Base-by-base conservation (phyloP, 2,113 vertebrate species). In the Phoenicopterus ruber region DNA sequence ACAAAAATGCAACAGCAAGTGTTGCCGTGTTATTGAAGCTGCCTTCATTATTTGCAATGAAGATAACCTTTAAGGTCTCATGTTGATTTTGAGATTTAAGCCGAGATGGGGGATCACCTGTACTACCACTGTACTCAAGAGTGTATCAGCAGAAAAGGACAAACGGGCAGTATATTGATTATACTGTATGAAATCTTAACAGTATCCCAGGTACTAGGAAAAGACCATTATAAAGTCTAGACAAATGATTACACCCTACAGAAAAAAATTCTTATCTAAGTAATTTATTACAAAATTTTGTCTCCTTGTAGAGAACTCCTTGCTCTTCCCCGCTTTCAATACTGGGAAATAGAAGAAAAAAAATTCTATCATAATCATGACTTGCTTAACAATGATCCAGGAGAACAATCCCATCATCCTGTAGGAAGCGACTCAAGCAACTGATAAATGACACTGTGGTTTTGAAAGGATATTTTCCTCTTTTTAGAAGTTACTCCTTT, bases 1-100 rank as follows among this genome's bases (percentile, higher is more conserved):
- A 66, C 1, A 3, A 46, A 57, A 46, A 59, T 0, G 1, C 55
- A 57, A 69, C 17, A 55, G 49, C n/a, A 50, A 63, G 34, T 3
- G 42, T 3, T 92, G 65, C 55, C 62, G 44, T 44, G 32, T 59
- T 67, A 25, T 0, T 63, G 61, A 49, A 71, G 34, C 44, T 44
- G 24, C 49, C 78, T 46, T 47, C n/a, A 15, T 10, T 7, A 19
- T n/a, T 47, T n/a, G 25, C 49, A 78, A 1, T 18, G 7, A 82
- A 69, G 62, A 72, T 6, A 91, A 84, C 17, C 32, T 55, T 42
- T 34, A 47, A 78, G 29, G 32, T 71, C 46, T 70, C 59, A 28
- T 4, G 32, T 3, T 74, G 52, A 25, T 26, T 82, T 72, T 86
- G 9, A 84, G 49, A 82, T 20, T 58, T 16, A 82, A 58, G 49